A percentile compares a stretch with the other conserved stretches of the same genome.
Conservation (phyloP, 2,888 invertebrate species). For the Drosophila robusta region DNA sequence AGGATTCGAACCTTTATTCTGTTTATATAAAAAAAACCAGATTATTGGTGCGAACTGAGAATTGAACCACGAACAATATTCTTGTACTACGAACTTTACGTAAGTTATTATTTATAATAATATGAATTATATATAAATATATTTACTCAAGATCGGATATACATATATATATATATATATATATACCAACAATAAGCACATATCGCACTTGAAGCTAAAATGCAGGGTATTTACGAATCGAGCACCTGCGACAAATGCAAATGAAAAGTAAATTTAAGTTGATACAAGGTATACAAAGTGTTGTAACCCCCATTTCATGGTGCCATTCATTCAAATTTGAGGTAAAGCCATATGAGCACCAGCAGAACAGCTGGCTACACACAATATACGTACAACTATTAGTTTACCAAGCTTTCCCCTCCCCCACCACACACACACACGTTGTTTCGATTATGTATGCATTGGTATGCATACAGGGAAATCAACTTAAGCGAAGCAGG, state of each 20-base stretch:
- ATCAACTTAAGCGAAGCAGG: conserved; percentile 45
- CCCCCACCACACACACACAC: background rate
- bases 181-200: no score
- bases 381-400: conserved; percentile 26
- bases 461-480: conserved; percentile 21
- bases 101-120: no score
- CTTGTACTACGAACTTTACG: no score
- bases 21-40: no score
- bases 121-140: no score
- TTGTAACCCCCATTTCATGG: background rate
- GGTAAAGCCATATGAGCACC: background rate
- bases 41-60: no score
- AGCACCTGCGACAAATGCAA: background rate
- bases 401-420: background rate
- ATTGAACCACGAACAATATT: no score
- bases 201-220: no score
- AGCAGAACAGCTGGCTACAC: background rate
- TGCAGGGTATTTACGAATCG: background rate
- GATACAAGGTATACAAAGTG: conserved; percentile 1
- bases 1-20: no score
- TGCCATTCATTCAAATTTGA: conserved; percentile 28
- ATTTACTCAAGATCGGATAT: no score
- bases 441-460: conserved; percentile 7
- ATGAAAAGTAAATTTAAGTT: background rate
- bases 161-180: no score